Base-by-base conservation (phyloP, 30 jellyfish, hydroid and myxozoan genomes). In the Hydractinia symbiolongicarpus region DNA sequence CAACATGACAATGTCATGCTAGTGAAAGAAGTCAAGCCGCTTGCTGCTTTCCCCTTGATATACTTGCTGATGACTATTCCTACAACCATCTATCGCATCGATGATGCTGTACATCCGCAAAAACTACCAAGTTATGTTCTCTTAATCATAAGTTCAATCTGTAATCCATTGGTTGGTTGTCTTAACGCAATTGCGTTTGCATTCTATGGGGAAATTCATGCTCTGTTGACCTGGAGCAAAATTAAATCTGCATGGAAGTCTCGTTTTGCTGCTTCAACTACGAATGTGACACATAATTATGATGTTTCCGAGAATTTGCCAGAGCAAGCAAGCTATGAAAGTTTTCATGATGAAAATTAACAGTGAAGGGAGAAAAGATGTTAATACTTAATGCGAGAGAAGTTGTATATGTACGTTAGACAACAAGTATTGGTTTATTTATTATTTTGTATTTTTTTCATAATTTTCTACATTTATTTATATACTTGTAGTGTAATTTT, bases 141-240 rank as follows among this genome's bases (percentile, higher is more conserved):
- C 5, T 66, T 91, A 14, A 55, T 91, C 52, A 51, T 87, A 53
- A 91, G 88, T 44, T 96, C 87, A 11, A 86, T 91, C 5, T 54
- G 66, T 57, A 89, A 90, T 30, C 98, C 98, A 30, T 67, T 82
- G 44, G 69, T 55, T 77, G 98, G 98, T 7, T 96, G 96, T 1
- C 73, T 92, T 15, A 91, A 91, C 80, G 95, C 98, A 19, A 64
- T 91, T 64, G 98, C 95, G 5, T 91, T 91, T 79, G 95, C 98
- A 20, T 73, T 91, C 84, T 95, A 91, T 73, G 80, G 92, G n/a
- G 98, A 91, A 61, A 86, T 90, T 7, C 85, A 79, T 67, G 66
- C 69, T 15, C 78, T 86, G 4, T 76, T 91, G 77, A 82, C 90
- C 8, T 87, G 93, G 91, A 76, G 91, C 0, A 95, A 87, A 79